Evolutionary conservation across 2,113 vertebrate genomes (phyloP).

Genomic region (Megaptera novaeangliae): DNA sequence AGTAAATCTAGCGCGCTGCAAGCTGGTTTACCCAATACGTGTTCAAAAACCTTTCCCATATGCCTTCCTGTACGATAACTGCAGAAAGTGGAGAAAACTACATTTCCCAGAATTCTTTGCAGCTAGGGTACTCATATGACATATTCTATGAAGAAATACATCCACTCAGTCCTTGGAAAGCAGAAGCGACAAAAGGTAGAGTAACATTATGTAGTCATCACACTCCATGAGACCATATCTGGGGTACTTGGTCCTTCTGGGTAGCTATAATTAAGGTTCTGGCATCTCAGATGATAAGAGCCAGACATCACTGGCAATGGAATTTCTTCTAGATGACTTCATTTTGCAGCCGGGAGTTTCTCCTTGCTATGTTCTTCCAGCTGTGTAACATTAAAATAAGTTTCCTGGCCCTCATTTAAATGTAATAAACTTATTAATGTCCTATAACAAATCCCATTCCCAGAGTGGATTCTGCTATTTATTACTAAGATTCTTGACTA

Average conservation of each 20-base stretch:
- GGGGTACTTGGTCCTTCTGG: background rate
- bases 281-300: background rate
- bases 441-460: background rate
- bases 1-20: background rate
- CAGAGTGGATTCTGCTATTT: background rate
- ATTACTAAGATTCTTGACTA: background rate
- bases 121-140: background rate
- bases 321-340: background rate
- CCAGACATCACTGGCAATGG: background rate
- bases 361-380: background rate
- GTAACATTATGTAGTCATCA: background rate
- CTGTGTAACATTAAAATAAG: background rate
- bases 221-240: background rate
- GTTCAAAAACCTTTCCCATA: background rate
- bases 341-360: background rate
- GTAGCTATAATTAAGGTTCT: background rate
- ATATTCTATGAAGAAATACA: background rate
- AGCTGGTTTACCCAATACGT: background rate
- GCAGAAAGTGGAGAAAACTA: background rate
- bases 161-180: background rate
- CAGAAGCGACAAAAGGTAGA: background rate
- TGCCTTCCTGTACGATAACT: background rate
- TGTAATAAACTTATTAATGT: background rate
- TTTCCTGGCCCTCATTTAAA: background rate
- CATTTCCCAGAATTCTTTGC: background rate